A percentile compares a stretch with the other conserved stretches of the same genome.
phyloP scores from a whole-genome alignment of 2,113 vertebrate genomes.

The Hypomesus transpacificus region DNA sequence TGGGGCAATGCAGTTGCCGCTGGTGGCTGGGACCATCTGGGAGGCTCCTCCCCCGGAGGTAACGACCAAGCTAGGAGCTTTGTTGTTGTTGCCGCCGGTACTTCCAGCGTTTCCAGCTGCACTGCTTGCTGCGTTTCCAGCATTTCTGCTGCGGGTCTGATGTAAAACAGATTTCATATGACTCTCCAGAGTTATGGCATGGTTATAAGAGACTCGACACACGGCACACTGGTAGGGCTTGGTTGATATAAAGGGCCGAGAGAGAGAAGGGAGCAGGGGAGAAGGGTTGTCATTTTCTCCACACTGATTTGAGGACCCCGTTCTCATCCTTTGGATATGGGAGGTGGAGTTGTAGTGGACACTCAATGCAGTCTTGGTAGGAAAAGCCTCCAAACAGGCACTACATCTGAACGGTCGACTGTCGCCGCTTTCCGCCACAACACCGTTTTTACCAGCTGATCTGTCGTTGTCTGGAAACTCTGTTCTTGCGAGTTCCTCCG shows the following conservation, averaged over 20 bases:
- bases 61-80: slow-evolving; percentile 42
- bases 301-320: slow-evolving; percentile 64
- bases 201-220: slow-evolving; percentile 89
- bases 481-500: slow-evolving; percentile 42
- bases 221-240: slow-evolving; percentile 88
- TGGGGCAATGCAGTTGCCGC: slow-evolving; percentile 54
- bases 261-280: slow-evolving; percentile 30
- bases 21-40: slow-evolving; percentile 55
- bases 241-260: slow-evolving; percentile 70
- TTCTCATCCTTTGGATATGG: slow-evolving; percentile 86
- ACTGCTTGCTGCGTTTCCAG: slow-evolving; percentile 52
- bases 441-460: slow-evolving; percentile 53
- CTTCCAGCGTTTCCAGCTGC: slow-evolving; percentile 35
- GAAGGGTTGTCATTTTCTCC: slow-evolving; percentile 45
- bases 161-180: slow-evolving; percentile 90
- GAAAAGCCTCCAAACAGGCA: slow-evolving; percentile 84
- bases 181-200: slow-evolving; percentile 88
- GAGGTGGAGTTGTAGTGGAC: slow-evolving; percentile 87
- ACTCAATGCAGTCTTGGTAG: slow-evolving; percentile 80
- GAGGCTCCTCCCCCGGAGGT: slow-evolving; percentile 50
- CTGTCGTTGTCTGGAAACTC: slow-evolving; percentile 55
- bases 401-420: slow-evolving; percentile 82
- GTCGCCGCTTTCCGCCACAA: slow-evolving; percentile 60
- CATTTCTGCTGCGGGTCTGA: slow-evolving; percentile 81
- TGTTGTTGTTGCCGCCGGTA: slow-evolving; percentile 37